Evolutionary conservation across 2,888 invertebrate species (phyloP).

Genomic region (Dynastes hyllus): DNA sequence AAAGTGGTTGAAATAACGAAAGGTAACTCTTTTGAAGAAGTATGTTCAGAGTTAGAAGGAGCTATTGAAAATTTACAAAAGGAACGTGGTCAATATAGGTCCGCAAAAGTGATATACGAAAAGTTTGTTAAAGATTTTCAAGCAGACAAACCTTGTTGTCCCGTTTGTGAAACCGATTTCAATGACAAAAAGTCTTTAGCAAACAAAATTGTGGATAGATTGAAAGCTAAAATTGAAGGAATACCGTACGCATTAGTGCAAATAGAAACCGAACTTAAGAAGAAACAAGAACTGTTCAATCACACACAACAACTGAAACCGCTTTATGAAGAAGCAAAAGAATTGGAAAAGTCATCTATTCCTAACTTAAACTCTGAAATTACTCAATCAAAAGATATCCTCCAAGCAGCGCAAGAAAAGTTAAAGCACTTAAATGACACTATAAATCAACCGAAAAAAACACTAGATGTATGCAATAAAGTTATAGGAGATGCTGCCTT

Average conservation of each 20-base stretch:
- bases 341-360: conserved; percentile 77
- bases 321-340: conserved; percentile 76
- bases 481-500: conserved; percentile 85
- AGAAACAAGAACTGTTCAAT: conserved; percentile 79
- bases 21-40: conserved; percentile 77
- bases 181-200: conserved; percentile 71
- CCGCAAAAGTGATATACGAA: conserved; percentile 81
- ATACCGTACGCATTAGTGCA: conserved; percentile 79
- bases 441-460: conserved; percentile 59
- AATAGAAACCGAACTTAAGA: conserved; percentile 77
- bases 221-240: conserved; percentile 79
- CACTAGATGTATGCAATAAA: conserved; percentile 72
- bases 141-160: conserved; percentile 83
- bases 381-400: conserved; percentile 66
- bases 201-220: conserved; percentile 75
- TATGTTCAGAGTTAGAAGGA: conserved; percentile 76
- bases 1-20: conserved; percentile 70
- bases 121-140: conserved; percentile 82
- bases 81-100: conserved; percentile 80
- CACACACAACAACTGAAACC: conserved; percentile 81
- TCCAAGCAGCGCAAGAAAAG: conserved; percentile 55
- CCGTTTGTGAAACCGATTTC: conserved; percentile 79
- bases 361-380: conserved; percentile 72
- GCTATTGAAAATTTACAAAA: conserved; percentile 80
- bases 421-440: conserved; percentile 68